Conservation (phyloP, 2,888 invertebrate species). For the Acanthosepion lycidas region DNA sequence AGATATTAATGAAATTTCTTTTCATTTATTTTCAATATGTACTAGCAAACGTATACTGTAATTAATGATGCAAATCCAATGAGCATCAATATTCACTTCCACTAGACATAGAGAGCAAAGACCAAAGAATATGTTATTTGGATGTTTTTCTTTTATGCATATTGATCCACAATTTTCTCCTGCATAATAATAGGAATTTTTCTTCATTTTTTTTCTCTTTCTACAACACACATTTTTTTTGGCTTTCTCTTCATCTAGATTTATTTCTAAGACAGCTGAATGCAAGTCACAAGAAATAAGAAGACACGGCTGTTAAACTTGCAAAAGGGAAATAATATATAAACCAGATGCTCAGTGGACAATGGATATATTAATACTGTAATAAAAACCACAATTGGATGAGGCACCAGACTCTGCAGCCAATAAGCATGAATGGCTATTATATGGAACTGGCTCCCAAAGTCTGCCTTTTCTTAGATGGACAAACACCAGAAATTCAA, state of each 20-base stretch:
- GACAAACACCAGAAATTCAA: constrained; percentile 33
- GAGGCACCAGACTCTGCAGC: not conserved
- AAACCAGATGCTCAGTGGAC: constrained; percentile 33
- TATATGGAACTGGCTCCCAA: constrained; percentile 18
- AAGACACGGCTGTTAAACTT: not conserved
- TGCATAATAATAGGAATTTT: not conserved
- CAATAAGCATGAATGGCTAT: not conserved
- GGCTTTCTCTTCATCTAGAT: not conserved
- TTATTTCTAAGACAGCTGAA: constrained; percentile 1
- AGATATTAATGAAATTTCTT: not conserved
- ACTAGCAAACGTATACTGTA: not conserved
- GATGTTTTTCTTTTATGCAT: no score
- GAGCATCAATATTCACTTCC: not conserved
- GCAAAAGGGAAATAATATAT: constrained; percentile 33
- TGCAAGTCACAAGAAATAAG: constrained; percentile 8
- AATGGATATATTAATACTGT: constrained; percentile 22
- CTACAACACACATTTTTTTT: not conserved
- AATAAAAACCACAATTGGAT: not conserved
- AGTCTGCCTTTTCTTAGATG: not conserved
- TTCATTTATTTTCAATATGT: not conserved
- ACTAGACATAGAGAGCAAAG: not conserved
- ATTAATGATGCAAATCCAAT: not conserved
- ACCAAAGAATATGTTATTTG: not conserved
- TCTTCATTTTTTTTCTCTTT: not conserved
- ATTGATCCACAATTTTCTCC: not conserved